phyloP scores from a whole-genome alignment of 2,797 vertebrate species.

The Pelobates cultripes region DNA sequence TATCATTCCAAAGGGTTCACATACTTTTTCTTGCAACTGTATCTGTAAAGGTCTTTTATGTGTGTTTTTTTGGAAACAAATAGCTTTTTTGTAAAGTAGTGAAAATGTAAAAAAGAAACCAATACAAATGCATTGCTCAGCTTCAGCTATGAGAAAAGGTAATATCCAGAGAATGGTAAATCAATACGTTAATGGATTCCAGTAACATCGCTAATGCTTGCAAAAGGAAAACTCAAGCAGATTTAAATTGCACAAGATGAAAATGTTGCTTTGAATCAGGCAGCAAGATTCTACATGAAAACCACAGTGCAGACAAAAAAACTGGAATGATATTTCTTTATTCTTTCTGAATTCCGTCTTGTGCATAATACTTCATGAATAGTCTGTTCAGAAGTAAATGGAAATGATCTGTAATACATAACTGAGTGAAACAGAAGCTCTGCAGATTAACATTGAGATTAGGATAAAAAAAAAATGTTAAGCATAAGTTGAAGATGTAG shows the following conservation, averaged over 20 bases:
- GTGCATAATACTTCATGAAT: background rate
- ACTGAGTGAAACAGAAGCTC: background rate
- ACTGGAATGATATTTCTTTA: background rate
- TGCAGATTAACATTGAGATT: background rate
- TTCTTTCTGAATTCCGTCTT: background rate
- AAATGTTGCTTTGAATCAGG: slow-evolving; percentile 22
- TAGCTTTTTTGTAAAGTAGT: background rate
- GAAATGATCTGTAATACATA: background rate
- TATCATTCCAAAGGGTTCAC: no score
- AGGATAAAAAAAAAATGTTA: background rate
- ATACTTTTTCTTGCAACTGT: no score
- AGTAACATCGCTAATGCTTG: slow-evolving; percentile 52
- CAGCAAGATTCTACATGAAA: background rate
- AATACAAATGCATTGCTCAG: slow-evolving; percentile 38
- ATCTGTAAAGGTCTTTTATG: no score
- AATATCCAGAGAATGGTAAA: slow-evolving; percentile 48
- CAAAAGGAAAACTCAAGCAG: slow-evolving; percentile 50
- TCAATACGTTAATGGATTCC: slow-evolving; percentile 56
- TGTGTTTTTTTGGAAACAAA: no score
- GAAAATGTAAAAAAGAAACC: slow-evolving; percentile 30
- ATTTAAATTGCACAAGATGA: slow-evolving; percentile 46
- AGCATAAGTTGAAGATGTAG: no score
- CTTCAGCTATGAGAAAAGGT: slow-evolving; percentile 47
- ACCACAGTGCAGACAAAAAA: background rate
- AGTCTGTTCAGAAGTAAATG: background rate